Evolutionary conservation across 2,888 invertebrate species (phyloP).

Genomic region (Epinotia nisella): DNA sequence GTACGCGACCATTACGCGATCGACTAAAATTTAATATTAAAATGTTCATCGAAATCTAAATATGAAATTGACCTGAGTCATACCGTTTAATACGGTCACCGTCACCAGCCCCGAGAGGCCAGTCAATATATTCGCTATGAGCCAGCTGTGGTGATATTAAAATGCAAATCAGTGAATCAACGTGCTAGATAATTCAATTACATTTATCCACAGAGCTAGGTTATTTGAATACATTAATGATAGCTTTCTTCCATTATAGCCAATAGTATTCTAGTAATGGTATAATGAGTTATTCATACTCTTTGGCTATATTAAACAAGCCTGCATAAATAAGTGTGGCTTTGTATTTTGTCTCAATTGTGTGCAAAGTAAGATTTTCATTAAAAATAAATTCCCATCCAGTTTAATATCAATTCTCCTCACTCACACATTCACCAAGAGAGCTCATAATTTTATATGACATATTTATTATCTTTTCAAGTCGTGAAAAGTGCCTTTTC

Average conservation of each 20-base stretch:
- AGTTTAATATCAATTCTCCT: too few relatives aligned
- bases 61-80: background rate
- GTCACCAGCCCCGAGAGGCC: background rate
- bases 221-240: constrained; percentile 12
- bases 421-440: too few relatives aligned
- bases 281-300: too few relatives aligned
- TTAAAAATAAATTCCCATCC: too few relatives aligned
- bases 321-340: too few relatives aligned
- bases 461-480: too few relatives aligned
- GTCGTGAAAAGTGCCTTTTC: too few relatives aligned
- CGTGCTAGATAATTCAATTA: constrained; percentile 13
- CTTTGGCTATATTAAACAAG: too few relatives aligned
- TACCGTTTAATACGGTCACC: background rate
- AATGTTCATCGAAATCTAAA: background rate
- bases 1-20: too few relatives aligned
- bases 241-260: background rate
- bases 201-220: background rate
- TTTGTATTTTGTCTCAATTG: too few relatives aligned
- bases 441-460: too few relatives aligned
- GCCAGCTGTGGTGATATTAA: constrained; percentile 23
- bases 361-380: background rate
- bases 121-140: constrained; percentile 1
- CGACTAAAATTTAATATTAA: background rate
- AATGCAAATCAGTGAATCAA: constrained; percentile 20
- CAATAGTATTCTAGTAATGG: too few relatives aligned